These are phyloP conservation scores for Gobiocypris rarus DNA, from an alignment of 2,113 vertebrate species.

Conservation along the genomic window DNA sequence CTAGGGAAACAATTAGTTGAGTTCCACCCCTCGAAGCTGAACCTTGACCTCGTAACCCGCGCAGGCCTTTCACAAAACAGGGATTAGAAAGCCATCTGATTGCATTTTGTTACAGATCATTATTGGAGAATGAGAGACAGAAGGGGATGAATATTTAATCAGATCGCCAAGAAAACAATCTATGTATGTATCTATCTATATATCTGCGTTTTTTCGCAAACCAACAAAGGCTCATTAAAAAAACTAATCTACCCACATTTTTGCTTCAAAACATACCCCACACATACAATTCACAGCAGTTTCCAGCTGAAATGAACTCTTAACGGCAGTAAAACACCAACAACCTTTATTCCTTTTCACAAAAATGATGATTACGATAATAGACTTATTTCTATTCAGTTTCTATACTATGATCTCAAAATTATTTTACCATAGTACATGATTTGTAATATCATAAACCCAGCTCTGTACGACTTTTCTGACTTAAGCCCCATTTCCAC, in stretches of 20 bases:
- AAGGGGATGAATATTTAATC: conserved; percentile 49
- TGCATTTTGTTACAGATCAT: conserved; percentile 48
- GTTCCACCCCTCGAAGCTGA: conserved; percentile 43
- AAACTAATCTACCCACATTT: background rate
- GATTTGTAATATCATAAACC: too few species aligned
- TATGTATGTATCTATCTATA: background rate
- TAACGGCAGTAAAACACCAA: background rate
- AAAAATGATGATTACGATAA: background rate
- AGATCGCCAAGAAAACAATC: background rate
- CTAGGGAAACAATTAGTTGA: conserved; percentile 50
- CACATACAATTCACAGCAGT: background rate
- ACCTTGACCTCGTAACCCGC: conserved; percentile 48
- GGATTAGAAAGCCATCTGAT: conserved; percentile 57
- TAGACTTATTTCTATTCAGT: background rate
- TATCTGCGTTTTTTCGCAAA: background rate
- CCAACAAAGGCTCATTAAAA: background rate
- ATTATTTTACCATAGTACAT: background rate
- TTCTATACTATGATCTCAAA: background rate
- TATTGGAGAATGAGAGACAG: conserved; percentile 30
- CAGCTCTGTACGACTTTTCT: background rate
- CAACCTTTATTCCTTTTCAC: background rate
- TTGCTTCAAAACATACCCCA: too few species aligned
- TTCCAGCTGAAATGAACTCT: background rate
- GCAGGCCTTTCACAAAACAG: conserved; percentile 38
- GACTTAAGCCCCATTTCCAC: too few species aligned